Evolutionary conservation across 2,888 invertebrate genomes (phyloP).

Genomic region (Trichogramma dendrolimi): DNA sequence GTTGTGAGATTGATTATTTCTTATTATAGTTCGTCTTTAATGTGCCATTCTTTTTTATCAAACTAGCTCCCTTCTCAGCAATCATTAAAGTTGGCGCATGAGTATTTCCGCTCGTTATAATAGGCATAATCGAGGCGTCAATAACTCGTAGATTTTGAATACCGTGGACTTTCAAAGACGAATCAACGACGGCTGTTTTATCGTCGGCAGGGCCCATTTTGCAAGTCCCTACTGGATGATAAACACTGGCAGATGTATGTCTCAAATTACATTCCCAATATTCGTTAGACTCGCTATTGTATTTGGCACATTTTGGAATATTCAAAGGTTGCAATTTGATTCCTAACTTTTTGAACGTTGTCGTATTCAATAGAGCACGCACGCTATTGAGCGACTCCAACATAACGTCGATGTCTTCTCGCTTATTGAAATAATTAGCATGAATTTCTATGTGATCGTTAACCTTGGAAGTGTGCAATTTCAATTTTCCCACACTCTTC

Average conservation of each 20-base stretch:
- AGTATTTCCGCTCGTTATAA: slow-evolving; percentile 60
- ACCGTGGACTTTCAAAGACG: slow-evolving; percentile 57
- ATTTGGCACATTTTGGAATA: slow-evolving; percentile 39
- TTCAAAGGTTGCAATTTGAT: slow-evolving; percentile 31
- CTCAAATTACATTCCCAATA: slow-evolving; percentile 54
- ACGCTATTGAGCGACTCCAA: slow-evolving; percentile 43
- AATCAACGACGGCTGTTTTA: slow-evolving; percentile 56
- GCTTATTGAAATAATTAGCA: slow-evolving; percentile 55
- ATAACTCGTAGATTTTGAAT: slow-evolving; percentile 58
- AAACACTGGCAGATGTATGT: slow-evolving; percentile 58
- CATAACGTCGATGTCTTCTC: slow-evolving; percentile 49
- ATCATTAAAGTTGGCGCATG: slow-evolving; percentile 65
- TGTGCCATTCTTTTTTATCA: slow-evolving; percentile 60
- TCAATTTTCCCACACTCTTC: slow-evolving; percentile 49
- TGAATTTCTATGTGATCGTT: slow-evolving; percentile 54
- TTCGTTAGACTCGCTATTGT: slow-evolving; percentile 41
- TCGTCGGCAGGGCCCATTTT: slow-evolving; percentile 60
- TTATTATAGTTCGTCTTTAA: slow-evolving; percentile 38
- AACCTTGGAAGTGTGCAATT: slow-evolving; percentile 55
- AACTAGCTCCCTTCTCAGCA: slow-evolving; percentile 63
- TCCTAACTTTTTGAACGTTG: slow-evolving; percentile 34
- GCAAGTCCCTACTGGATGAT: slow-evolving; percentile 61
- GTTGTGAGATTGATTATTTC: background rate
- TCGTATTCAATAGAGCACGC: slow-evolving; percentile 35
- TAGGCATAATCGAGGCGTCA: slow-evolving; percentile 67